phyloP scores from a whole-genome alignment of 1,140 invertebrate genomes.

The Neotoxoptera formosana region DNA sequence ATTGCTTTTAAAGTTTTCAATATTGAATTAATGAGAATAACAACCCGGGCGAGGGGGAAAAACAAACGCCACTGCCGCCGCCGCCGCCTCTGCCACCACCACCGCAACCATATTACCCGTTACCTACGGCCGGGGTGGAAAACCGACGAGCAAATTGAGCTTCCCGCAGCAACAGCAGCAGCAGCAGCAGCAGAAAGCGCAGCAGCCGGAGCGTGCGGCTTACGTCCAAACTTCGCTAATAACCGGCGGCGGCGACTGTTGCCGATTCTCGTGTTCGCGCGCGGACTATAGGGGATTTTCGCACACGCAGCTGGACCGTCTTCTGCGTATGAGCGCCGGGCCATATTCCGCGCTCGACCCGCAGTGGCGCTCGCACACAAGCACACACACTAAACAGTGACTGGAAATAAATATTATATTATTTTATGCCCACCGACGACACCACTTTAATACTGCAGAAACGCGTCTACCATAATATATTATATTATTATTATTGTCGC shows the following conservation, averaged over 20 bases:
- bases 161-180: background rate
- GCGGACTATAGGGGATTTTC: background rate
- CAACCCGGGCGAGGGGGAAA: background rate
- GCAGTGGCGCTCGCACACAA: no score
- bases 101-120: background rate
- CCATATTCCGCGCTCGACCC: background rate
- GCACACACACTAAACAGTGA: background rate
- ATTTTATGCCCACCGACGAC: background rate
- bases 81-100: background rate
- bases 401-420: no score
- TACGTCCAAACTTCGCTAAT: slow-evolving; percentile 34
- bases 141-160: slow-evolving; percentile 21
- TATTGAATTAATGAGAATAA: slow-evolving; percentile 35
- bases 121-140: background rate
- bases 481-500: background rate
- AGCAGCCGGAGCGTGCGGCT: background rate
- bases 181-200: no score
- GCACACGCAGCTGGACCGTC: slow-evolving; percentile 13
- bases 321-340: background rate
- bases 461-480: background rate
- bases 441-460: no score
- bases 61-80: background rate
- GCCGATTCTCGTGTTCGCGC: background rate
- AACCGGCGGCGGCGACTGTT: background rate
- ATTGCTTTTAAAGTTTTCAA: slow-evolving; percentile 45